Evolutionary conservation across 2,797 vertebrate genomes (phyloP).

Genomic region (Coregonus ussuriensis): DNA sequence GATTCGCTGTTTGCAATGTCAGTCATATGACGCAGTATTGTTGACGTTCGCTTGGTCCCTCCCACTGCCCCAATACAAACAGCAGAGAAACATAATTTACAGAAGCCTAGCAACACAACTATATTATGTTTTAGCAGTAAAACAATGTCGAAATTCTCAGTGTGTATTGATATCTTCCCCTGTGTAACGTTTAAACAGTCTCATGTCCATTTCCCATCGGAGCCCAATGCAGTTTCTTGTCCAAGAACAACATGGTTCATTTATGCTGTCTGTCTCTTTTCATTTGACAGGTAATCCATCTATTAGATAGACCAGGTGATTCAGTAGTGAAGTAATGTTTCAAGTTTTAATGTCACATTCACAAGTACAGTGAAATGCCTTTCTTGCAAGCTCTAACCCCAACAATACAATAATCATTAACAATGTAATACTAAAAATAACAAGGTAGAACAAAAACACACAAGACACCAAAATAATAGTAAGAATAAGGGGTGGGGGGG

Average conservation of each 20-base stretch:
- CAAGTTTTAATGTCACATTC: neutral
- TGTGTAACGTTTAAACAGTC: neutral
- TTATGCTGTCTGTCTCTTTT: neutral
- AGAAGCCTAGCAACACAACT: no score
- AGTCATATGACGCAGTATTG: neutral
- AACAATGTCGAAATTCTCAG: no score
- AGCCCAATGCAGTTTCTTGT: no score
- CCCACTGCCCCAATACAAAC: neutral
- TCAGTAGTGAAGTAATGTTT: neutral
- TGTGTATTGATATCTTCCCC: no score
- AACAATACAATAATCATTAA: no score
- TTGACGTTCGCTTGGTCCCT: neutral
- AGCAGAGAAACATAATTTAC: neutral
- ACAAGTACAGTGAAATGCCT: no score
- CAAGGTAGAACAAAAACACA: no score
- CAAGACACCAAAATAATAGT: no score
- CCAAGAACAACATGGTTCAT: neutral
- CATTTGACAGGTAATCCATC: neutral
- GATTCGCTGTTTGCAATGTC: constrained; percentile 43
- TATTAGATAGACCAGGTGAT: neutral
- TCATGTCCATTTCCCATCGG: neutral
- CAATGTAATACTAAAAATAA: no score
- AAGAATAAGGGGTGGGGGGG: no score
- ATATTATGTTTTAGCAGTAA: no score
- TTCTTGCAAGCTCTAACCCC: no score